A percentile compares a stretch with the other conserved stretches of the same genome.
Conservation (phyloP, 2,888 invertebrate genomes). For the Augochlorella aurata region DNA sequence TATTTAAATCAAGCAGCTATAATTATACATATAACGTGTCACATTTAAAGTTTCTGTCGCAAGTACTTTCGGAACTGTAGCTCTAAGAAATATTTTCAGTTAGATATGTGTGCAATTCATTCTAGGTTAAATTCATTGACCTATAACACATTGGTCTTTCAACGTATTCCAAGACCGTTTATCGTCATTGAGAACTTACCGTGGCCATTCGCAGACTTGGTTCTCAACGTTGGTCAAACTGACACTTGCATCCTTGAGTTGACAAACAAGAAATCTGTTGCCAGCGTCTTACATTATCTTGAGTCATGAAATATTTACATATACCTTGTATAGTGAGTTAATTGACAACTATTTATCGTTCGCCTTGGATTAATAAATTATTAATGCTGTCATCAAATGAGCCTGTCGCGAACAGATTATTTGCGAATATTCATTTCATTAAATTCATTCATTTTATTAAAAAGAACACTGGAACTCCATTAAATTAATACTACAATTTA, state of each 20-base stretch:
- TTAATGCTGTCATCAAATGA: too few species aligned
- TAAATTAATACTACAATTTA: neutral
- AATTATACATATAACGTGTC: too few species aligned
- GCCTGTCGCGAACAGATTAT: too few species aligned
- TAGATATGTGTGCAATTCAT: neutral
- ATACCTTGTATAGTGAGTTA: neutral
- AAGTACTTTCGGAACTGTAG: too few species aligned
- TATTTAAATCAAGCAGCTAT: too few species aligned
- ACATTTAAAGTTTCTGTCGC: too few species aligned
- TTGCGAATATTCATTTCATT: too few species aligned
- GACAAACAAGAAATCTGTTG: neutral
- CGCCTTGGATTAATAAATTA: too few species aligned
- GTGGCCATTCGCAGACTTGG: too few species aligned
- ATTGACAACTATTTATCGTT: neutral
- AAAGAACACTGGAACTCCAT: too few species aligned
- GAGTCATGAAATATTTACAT: neutral
- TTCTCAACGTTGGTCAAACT: neutral
- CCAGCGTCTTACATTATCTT: neutral
- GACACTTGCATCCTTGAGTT: neutral
- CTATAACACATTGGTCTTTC: neutral
- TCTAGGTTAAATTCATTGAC: neutral
- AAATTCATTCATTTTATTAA: too few species aligned
- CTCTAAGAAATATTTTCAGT: too few species aligned
- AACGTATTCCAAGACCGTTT: neutral
- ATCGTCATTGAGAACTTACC: neutral